phyloP scores from a whole-genome alignment of 2,113 vertebrate species.

The Rhinolophus sinicus region DNA sequence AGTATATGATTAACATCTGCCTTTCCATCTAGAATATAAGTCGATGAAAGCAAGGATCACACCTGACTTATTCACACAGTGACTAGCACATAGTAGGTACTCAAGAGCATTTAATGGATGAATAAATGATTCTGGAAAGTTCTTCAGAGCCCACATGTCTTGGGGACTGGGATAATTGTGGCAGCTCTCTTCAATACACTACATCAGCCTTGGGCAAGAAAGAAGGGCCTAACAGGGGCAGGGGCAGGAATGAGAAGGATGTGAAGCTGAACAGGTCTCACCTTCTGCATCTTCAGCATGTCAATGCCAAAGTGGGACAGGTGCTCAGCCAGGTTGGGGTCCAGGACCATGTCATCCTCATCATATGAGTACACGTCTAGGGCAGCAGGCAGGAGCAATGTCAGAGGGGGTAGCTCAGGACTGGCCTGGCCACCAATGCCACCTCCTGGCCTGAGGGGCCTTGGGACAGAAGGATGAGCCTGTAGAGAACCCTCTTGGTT shows the following conservation, averaged over 20 bases:
- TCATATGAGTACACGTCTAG: conserved; percentile 98
- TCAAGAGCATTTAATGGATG: not conserved
- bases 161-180: not conserved
- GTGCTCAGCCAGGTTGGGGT: conserved; percentile 96
- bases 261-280: conserved; percentile 54
- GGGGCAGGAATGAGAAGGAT: not conserved
- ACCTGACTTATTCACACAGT: not conserved
- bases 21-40: not conserved
- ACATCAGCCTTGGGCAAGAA: not conserved
- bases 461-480: not conserved
- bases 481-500: not conserved
- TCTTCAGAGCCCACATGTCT: not conserved
- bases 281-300: conserved; percentile 99
- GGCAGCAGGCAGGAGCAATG: conserved; percentile 18
- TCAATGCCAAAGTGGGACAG: conserved; percentile 97
- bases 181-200: not conserved
- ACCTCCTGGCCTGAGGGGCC: not conserved
- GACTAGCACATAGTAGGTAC: not conserved
- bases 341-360: conserved; percentile 98
- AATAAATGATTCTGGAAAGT: not conserved
- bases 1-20: not conserved
- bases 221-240: not conserved
- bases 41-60: not conserved
- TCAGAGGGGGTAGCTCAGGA: not conserved
- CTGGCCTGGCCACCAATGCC: not conserved